Base-by-base conservation (phyloP, 2,888 invertebrate genomes). In the Melitaea athalia region DNA sequence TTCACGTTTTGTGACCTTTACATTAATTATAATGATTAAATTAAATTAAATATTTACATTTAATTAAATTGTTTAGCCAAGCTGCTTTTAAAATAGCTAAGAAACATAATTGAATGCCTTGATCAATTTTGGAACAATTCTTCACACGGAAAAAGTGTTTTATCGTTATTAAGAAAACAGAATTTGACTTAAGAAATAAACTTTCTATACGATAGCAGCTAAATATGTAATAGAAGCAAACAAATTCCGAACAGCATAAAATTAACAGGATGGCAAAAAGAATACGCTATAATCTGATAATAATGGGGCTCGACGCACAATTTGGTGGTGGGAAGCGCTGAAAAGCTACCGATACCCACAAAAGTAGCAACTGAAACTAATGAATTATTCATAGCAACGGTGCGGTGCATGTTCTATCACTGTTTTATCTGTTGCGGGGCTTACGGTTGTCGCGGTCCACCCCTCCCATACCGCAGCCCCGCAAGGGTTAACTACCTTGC, bases 391-490 rank as follows among this genome's bases (percentile, higher is more conserved):
- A 93, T 91, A 83, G 78, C 86, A 85, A 86, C 88, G 91, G 89
- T 85, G 88, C 90, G 91, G 92, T 91, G 93, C 93, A 93, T 93
- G 93, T 93, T 92, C 93, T 93, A 93, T 93, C 93, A 91, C 93
- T 93, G 93, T 93, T 93, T 92, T 93, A 93, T 93, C 93, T 93
- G 93, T 93, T 91, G 92, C 85, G 92, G 87, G 89, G 85, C 85
- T 86, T 82, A 83, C 85, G 82, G 83, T 61, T 47, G 66, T 59
- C 63, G 63, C 68, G 63, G 62, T 53, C 71, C 71, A 38, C 69
- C 45, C 71, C 24, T 24, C 49, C 67, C 79, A 65, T 69, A 66
- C 77, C 76, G 71, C 77, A 81, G 82, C 80, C 85, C 84, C 85
- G 82, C 86, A 87, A 89, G 89, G 90, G 91, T 90, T 91, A 91